A percentile compares a stretch with the other conserved stretches of the same genome.
Evolutionary conservation across 2,888 invertebrate species (phyloP).

Genomic region (Julus scandinavius): DNA sequence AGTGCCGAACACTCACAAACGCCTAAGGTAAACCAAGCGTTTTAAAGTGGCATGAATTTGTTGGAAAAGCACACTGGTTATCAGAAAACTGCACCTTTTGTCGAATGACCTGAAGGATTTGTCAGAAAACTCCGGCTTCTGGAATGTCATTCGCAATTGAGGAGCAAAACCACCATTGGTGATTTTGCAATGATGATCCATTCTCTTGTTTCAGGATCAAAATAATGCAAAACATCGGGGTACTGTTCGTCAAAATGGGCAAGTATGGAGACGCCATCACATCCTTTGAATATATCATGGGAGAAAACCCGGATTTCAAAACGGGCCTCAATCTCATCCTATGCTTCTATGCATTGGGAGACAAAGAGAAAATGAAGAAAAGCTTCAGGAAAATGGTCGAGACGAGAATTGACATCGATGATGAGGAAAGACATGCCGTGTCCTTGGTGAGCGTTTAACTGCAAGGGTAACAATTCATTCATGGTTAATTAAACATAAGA

Average conservation of each 20-base stretch:
- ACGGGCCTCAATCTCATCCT: conserved; percentile 89
- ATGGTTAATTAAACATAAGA: too few relatives aligned
- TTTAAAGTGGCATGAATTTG: neutral
- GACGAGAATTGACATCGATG: conserved; percentile 82
- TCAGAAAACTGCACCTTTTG: too few relatives aligned
- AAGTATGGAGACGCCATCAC: conserved; percentile 96
- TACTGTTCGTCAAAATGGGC: conserved; percentile 93
- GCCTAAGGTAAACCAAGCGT: conserved; percentile 75
- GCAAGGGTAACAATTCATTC: too few relatives aligned
- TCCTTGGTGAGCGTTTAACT: conserved; percentile 64
- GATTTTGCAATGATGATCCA: too few relatives aligned
- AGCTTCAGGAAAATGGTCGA: conserved; percentile 90
- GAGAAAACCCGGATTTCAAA: conserved; percentile 89
- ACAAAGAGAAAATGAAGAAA: conserved; percentile 91
- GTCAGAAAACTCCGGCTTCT: too few relatives aligned
- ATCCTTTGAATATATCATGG: conserved; percentile 98
- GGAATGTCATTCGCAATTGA: too few relatives aligned
- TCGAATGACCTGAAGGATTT: too few relatives aligned
- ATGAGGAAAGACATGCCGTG: conserved; percentile 77
- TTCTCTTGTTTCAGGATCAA: conserved; percentile 75
- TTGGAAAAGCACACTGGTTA: too few relatives aligned
- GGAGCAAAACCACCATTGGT: too few relatives aligned
- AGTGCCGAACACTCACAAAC: conserved; percentile 88
- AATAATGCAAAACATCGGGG: conserved; percentile 97
- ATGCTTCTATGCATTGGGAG: conserved; percentile 88